phyloP scores from a whole-genome alignment of 2,888 invertebrate genomes.

The Apotomis turbidana region DNA sequence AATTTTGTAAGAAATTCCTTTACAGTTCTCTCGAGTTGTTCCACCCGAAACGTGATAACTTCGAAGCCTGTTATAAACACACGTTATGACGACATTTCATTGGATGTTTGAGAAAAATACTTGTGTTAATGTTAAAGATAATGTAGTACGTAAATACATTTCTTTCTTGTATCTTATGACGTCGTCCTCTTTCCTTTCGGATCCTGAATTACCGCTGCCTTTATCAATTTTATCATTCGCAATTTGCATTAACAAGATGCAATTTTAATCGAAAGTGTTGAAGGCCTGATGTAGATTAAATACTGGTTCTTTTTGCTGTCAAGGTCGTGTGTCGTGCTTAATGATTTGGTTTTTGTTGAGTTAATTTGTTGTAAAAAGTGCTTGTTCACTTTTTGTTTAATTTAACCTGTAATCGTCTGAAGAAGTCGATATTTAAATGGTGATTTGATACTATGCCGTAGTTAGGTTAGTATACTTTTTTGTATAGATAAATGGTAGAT shows the following conservation, averaged over 20 bases:
- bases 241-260: slow-evolving; percentile 38
- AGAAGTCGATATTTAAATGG: too few species aligned
- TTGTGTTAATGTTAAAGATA: too few species aligned
- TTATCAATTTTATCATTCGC: slow-evolving; percentile 11
- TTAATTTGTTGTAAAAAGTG: not conserved
- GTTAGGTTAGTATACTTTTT: too few species aligned
- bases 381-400: slow-evolving; percentile 10
- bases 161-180: not conserved
- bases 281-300: slow-evolving; percentile 36
- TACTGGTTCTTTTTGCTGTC: slow-evolving; percentile 24
- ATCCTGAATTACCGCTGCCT: not conserved
- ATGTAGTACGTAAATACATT: too few species aligned
- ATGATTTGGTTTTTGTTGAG: slow-evolving; percentile 17
- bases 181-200: not conserved
- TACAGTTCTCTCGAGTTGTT: too few species aligned
- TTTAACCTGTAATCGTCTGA: not conserved
- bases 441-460: too few species aligned
- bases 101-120: too few species aligned
- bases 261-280: slow-evolving; percentile 37
- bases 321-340: slow-evolving; percentile 33
- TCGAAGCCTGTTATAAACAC: too few species aligned
- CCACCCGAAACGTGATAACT: too few species aligned
- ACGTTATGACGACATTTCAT: too few species aligned
- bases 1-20: too few species aligned
- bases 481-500: too few species aligned